phyloP scores from a whole-genome alignment of 2,888 invertebrate genomes.

The Platypus cylindrus region DNA sequence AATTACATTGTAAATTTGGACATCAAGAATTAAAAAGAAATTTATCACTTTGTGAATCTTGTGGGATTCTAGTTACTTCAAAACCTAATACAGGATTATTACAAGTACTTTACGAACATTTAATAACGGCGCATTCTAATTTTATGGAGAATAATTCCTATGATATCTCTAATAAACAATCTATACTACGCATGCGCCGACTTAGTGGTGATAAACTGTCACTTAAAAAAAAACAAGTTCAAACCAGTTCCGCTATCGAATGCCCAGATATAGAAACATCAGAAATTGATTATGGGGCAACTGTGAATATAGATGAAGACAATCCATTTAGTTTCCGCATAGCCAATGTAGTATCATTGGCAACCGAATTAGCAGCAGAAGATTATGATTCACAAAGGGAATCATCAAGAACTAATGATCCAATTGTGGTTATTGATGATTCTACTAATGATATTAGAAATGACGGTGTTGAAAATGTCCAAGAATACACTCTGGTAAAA shows the following conservation, averaged over 20 bases:
- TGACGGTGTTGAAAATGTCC: no score
- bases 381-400: no score
- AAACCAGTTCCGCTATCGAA: no score
- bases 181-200: slow-evolving; percentile 29
- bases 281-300: slow-evolving; percentile 6
- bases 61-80: slow-evolving; percentile 15
- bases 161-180: neutral
- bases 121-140: slow-evolving; percentile 18
- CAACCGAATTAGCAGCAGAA: no score
- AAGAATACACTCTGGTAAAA: no score
- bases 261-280: slow-evolving; percentile 4
- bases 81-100: slow-evolving; percentile 15
- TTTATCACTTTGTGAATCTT: slow-evolving; percentile 18
- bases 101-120: slow-evolving; percentile 22
- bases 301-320: slow-evolving; percentile 24
- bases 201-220: slow-evolving; percentile 39
- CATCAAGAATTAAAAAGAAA: slow-evolving; percentile 19
- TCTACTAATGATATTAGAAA: no score
- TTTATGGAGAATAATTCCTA: slow-evolving; percentile 5
- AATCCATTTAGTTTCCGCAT: slow-evolving; percentile 36
- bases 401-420: no score
- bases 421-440: no score
- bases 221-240: slow-evolving; percentile 20
- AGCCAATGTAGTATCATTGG: slow-evolving; percentile 26
- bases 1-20: slow-evolving; percentile 27